Percentiles rank a stretch among this genome's conserved stretches.
phyloP scores from a whole-genome alignment of 2,797 vertebrate species.

The Nyctibius grandis region DNA sequence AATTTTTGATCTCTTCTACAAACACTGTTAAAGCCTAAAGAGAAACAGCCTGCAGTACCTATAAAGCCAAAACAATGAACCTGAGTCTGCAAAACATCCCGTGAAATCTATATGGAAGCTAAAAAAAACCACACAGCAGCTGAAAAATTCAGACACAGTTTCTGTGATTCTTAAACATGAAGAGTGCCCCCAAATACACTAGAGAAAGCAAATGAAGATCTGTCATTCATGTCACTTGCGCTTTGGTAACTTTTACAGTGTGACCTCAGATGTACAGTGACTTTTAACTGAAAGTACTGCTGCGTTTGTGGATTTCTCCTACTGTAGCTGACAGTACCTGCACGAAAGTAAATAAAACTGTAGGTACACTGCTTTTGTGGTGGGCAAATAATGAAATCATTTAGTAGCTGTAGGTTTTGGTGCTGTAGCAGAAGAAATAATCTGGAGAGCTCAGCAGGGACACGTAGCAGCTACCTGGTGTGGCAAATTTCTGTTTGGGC shows the following conservation, averaged over 20 bases:
- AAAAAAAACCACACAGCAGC: not conserved
- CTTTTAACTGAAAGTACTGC: not conserved
- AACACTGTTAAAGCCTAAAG: not conserved
- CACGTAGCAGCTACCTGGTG: not conserved
- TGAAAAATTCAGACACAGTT: not conserved
- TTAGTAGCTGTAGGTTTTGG: not conserved
- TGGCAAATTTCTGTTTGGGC: not conserved
- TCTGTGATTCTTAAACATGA: not conserved
- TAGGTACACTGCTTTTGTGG: not conserved
- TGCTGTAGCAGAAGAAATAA: not conserved
- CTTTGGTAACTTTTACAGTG: not conserved
- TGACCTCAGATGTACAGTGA: not conserved
- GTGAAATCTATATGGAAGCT: not conserved
- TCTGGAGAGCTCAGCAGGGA: not conserved
- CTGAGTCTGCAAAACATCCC: slow-evolving; percentile 14
- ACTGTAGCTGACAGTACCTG: not conserved
- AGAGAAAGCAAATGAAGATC: slow-evolving; percentile 3
- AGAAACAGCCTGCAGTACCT: not conserved
- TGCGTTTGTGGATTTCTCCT: not conserved
- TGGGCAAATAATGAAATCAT: not conserved
- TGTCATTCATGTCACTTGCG: not conserved
- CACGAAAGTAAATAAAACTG: not conserved
- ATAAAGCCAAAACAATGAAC: not conserved
- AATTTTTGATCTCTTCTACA: not conserved
- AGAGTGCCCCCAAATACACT: not conserved